Conservation (phyloP, 2,113 vertebrate genomes). For the Perca schrenkii region DNA sequence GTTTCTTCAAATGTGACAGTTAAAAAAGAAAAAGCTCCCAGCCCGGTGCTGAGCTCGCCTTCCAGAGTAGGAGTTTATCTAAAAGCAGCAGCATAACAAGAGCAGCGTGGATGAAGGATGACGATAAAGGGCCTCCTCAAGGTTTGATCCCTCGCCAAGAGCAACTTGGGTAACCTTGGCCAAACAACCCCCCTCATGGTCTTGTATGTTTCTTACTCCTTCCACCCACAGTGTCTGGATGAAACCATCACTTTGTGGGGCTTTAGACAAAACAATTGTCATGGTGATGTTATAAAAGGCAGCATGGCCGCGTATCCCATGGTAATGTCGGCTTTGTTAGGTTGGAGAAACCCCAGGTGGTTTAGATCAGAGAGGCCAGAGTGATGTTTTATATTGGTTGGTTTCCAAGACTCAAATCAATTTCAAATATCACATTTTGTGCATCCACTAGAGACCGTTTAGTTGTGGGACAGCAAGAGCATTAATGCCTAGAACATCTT, state of each 20-base stretch:
- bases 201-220: constrained; percentile 76
- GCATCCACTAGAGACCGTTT: no score
- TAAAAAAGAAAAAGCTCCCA: constrained; percentile 57
- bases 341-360: not conserved
- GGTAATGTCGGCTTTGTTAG: constrained; percentile 43
- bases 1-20: constrained; percentile 53
- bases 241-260: constrained; percentile 81
- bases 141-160: constrained; percentile 91
- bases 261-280: constrained; percentile 71
- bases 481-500: no score
- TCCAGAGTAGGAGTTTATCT: constrained; percentile 90
- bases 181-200: constrained; percentile 76
- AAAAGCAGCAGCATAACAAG: constrained; percentile 90
- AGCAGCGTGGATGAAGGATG: constrained; percentile 83
- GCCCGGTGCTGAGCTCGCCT: constrained; percentile 84
- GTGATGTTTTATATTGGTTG: not conserved
- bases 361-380: constrained; percentile 6
- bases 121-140: constrained; percentile 79
- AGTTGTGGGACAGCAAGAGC: no score
- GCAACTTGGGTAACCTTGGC: constrained; percentile 86
- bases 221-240: constrained; percentile 83
- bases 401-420: no score
- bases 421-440: no score
- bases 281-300: constrained; percentile 51
- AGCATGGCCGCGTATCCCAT: constrained; percentile 12